Evolutionary conservation across 2,797 vertebrate species (phyloP), one percentile per base, ranked within the genome.

Genomic region (Anguilla pacifica): DNA sequence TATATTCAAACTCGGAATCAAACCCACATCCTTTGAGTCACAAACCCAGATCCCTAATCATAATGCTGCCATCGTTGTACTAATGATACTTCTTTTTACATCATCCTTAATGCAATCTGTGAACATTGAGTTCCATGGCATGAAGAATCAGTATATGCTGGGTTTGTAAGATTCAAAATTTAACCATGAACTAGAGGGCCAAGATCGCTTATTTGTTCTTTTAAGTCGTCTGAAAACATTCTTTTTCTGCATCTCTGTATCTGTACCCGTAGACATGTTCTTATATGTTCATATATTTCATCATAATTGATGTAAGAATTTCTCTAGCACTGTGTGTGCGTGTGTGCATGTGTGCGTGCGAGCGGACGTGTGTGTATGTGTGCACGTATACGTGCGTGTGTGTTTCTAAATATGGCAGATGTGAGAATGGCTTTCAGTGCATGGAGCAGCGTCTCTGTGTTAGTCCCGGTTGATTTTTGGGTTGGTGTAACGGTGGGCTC

Each of bases 401-500:
- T 35, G 19, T 35, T 15, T 25, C 39, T 79, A 35, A 53, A 74
- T 31, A 55, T 43, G 10, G 35, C 19, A 35, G 51, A 77, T 51
- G 43, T 17, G 15, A 4, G 49, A 51, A 7, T 46, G 3, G 9
- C 64, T 86, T 46, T 49, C 28, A 1, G 43, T 19, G 67, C 85
- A 86, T 90, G 85, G 88, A 90, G 92, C 85, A 87, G 81, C 85
- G 89, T 89, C 93, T 10, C 43, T 35, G 46, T 49, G 13, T 25
- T 53, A 49, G 85, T 82, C 51, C 10, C 64, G 46, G 28, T 46
- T 6, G 11, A 51, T 91, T 85, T 85, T 2, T 81, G 39, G 19
- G 39, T 39, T 39, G 39, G 39, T 39, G 39, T 39, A 39, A 39
- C 39, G 0, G 39, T 39, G 39, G 25, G 77, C 25, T 81, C 77